Conservation (phyloP, 2,888 invertebrate species). For the Trachelus stipa region DNA sequence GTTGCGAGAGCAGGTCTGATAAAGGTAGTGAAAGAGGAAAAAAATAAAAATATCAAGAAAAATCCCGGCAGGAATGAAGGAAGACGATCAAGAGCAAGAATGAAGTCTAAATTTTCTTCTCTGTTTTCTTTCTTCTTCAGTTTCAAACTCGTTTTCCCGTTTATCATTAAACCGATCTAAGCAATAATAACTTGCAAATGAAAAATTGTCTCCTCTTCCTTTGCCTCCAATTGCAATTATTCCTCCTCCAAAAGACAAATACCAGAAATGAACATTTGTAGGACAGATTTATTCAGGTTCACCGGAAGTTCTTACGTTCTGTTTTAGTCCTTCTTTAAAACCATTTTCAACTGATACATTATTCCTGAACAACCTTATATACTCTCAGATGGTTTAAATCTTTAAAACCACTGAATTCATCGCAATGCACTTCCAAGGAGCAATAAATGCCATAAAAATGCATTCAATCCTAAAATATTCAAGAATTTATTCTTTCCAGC, state of each 20-base stretch:
- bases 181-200: not conserved
- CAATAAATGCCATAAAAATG: not conserved
- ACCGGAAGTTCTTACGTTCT: not conserved
- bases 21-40: not conserved
- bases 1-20: not conserved
- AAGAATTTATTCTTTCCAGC: not conserved
- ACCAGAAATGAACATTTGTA: not conserved
- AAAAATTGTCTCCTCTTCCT: not conserved
- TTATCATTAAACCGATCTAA: not conserved
- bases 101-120: not conserved
- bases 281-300: not conserved
- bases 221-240: not conserved
- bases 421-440: not conserved
- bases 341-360: not conserved
- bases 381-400: not conserved
- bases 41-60: not conserved
- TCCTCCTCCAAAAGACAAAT: not conserved
- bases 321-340: not conserved
- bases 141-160: not conserved
- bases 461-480: not conserved
- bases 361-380: not conserved
- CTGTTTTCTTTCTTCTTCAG: not conserved
- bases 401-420: not conserved
- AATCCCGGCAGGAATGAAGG: not conserved
- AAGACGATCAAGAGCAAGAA: not conserved